Base-by-base conservation (phyloP, 2,113 vertebrate species). In the Ovis canadensis region DNA sequence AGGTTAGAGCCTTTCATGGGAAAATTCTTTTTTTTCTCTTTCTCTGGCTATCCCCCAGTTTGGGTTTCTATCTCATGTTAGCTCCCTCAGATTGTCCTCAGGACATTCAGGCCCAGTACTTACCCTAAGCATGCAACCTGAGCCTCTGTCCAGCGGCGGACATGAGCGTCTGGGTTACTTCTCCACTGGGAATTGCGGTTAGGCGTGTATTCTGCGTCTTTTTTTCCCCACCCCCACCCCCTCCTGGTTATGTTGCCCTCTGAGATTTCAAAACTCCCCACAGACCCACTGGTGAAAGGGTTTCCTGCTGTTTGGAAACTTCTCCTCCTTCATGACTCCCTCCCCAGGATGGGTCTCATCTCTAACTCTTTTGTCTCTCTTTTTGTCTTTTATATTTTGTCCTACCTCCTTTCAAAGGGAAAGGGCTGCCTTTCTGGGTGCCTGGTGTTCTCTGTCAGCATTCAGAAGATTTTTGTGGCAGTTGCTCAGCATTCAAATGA, bases 201-300 rank as follows among this genome's bases (percentile, higher is more conserved):
- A 11, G 19, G 19, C 5, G 0, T 0, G 0, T 71, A 71, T 36
- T 71, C n/a, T 36, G 64, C 6, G 9, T 31, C 15, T 1, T 64
- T 33, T 4, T 9, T 12, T 1, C 11, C 9, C 10, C 45, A 45
- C 45, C 45, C 45, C 45, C 45, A 45, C 45, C 7, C 67, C 67
- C 19, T 74, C 67, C 67, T 12, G n/a, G 5, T 74, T 74, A 23
- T 40, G n/a, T 74, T 74, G 36, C 19, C 67, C 67, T 40, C n/a
- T 74, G 67, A 40, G 19, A 74, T 40, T 23, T 74, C n/a, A 40
- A 74, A 74, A 74, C 67, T 23, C 5, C n/a, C 67, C 67, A 40
- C n/a, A 40, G 19, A 40, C 67, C n/a, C n/a, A 23, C 19, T 5
- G 1, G 67, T 40, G n/a, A 74, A 10, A 71, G 19, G 10, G n/a